phyloP scores from a whole-genome alignment of 1,140 invertebrate species.

The Aphelinus certus region DNA sequence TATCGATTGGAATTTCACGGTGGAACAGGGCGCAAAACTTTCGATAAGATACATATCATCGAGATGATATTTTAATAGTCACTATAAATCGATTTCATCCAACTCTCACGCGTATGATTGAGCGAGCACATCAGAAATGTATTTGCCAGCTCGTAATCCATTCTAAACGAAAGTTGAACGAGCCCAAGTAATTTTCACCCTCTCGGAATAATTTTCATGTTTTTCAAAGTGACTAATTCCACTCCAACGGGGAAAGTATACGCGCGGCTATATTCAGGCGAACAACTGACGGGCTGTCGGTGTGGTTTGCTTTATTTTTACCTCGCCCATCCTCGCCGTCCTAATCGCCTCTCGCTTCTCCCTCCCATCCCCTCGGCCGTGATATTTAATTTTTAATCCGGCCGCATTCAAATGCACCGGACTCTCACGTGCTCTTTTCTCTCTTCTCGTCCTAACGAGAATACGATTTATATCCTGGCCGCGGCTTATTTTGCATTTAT shows the following conservation, averaged over 20 bases:
- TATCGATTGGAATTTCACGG: conserved; percentile 32
- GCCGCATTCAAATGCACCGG: conserved; percentile 56
- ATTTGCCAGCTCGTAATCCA: too few species aligned
- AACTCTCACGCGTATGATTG: not conserved
- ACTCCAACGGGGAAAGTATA: too few species aligned
- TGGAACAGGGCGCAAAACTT: too few species aligned
- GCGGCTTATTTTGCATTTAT: conserved; percentile 63
- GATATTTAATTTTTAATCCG: conserved; percentile 62
- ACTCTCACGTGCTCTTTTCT: conserved; percentile 32
- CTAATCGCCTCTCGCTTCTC: conserved; percentile 50
- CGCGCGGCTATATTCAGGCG: too few species aligned
- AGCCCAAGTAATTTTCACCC: too few species aligned
- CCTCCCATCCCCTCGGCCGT: conserved; percentile 41
- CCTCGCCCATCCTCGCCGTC: conserved; percentile 31
- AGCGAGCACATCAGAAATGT: not conserved
- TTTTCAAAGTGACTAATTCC: too few species aligned
- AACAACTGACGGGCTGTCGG: not conserved
- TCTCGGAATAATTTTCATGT: too few species aligned
- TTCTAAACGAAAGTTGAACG: too few species aligned
- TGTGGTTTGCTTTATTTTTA: conserved; percentile 32
- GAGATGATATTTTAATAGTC: too few species aligned
- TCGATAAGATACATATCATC: too few species aligned
- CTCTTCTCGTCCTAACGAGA: conserved; percentile 56
- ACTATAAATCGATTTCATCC: not conserved
- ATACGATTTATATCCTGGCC: conserved; percentile 61